These are phyloP conservation scores for Micromys minutus DNA, from an alignment of 2,113 vertebrate genomes.

Conservation along the genomic window DNA sequence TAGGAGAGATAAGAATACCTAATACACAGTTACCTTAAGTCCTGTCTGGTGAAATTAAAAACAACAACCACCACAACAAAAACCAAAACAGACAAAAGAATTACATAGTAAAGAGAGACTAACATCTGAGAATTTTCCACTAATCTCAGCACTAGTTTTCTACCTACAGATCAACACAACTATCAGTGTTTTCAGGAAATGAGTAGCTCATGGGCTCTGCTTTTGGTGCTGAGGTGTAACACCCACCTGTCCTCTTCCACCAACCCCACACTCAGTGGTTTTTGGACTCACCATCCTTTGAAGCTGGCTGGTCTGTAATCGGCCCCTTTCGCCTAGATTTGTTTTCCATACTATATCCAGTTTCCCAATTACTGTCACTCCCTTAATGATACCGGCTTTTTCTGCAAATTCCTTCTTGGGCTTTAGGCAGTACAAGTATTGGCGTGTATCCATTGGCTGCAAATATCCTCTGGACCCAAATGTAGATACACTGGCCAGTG, in stretches of 20 bases:
- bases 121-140: constrained; percentile 48
- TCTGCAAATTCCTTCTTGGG: constrained; percentile 98
- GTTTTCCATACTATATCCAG: constrained; percentile 99
- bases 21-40: background rate
- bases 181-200: constrained; percentile 1
- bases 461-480: constrained; percentile 97
- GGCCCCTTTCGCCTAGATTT: constrained; percentile 96
- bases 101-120: background rate
- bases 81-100: background rate
- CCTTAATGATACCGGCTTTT: constrained; percentile 98
- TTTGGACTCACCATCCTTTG: constrained; percentile 94
- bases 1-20: background rate
- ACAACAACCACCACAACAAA: background rate
- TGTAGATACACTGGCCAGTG: constrained; percentile 90
- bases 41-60: constrained; percentile 34
- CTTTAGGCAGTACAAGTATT: constrained; percentile 98
- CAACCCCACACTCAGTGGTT: background rate
- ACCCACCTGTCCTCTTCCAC: background rate
- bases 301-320: constrained; percentile 98
- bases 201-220: background rate
- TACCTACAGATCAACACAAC: background rate
- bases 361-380: constrained; percentile 98
- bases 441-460: constrained; percentile 97
- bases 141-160: constrained; percentile 9
- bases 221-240: constrained; percentile 19